A percentile compares a stretch with the other conserved stretches of the same genome.
Conservation (phyloP, 2,888 invertebrate species). For the Agelastica alni region DNA sequence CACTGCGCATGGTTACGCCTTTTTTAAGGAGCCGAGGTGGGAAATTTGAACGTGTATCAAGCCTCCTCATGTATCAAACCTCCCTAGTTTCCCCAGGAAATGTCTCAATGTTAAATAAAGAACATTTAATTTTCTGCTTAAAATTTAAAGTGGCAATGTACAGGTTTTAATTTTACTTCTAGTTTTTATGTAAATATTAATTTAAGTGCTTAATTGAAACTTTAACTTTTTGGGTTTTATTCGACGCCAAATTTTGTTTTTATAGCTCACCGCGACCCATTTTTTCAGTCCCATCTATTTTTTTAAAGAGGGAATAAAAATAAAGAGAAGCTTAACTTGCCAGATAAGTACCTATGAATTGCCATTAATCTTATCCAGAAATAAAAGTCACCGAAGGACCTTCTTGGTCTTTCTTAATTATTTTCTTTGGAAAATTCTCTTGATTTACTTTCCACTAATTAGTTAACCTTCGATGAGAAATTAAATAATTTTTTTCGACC, state of each 20-base stretch:
- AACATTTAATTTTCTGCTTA: too few species aligned
- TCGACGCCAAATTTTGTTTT: not conserved
- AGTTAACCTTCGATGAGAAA: not conserved
- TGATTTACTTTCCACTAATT: constrained; percentile 1
- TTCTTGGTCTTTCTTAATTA: constrained; percentile 4
- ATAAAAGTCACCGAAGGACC: not conserved
- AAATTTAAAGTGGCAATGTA: too few species aligned
- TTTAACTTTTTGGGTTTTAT: not conserved
- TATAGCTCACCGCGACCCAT: not conserved
- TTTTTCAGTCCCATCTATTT: not conserved
- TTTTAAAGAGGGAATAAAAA: not conserved
- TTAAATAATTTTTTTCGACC: too few species aligned
- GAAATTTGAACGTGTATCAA: too few species aligned
- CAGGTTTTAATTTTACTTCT: too few species aligned
- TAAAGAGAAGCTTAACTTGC: not conserved
- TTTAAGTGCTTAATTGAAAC: too few species aligned
- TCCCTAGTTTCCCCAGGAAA: too few species aligned
- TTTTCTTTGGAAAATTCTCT: not conserved
- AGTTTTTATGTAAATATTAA: too few species aligned
- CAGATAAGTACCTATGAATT: not conserved
- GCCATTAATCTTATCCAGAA: not conserved
- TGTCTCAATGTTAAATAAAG: too few species aligned
- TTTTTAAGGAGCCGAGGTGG: too few species aligned
- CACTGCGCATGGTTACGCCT: too few species aligned
- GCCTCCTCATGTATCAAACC: too few species aligned